Evolutionary conservation across 2,888 invertebrate genomes (phyloP), one percentile per base, ranked within the genome.

Genomic region (Linnaemya tessellans): DNA sequence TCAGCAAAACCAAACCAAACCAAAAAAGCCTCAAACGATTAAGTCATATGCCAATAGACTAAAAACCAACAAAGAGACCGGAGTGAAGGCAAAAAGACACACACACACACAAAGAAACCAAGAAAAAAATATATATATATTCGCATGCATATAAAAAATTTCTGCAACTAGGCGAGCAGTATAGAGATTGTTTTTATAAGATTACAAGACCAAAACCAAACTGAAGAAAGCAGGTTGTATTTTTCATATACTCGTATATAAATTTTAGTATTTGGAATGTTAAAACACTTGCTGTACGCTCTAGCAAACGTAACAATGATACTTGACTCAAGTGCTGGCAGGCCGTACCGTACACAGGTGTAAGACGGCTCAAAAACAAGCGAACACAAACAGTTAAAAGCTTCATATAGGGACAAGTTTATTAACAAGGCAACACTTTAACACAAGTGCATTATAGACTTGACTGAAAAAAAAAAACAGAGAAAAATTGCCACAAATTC

Each of bases 11-110:
- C 43, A 68, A 77, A 80, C 62, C 43, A 64, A 77, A 80, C 71
- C 84, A 64, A 84, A 81, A 75, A 83, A 84, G 74, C 78, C 86
- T 79, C 81, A 84, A 80, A 79, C 87, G 81, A 87, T 87, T 87
- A 86, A 87, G 87, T 87, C 86, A 87, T 87, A 86, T 80, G 82
- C 78, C 80, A 78, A 77, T 81, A 73, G 77, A 54, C 65, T 35
- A 77, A 77, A 70, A 67, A 85, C 15, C 38, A 60, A 51, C 56
- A 83, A 49, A 71, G 71, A 70, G 75, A 67, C 85, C 41, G 75
- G 49, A 81, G 81, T 49, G 51, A 41, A 60, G 71, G 35, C 65
- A 35, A 51, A 30, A 67, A 9, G 49, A 58, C 62, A 30, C 30
- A 30, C 30, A 30, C 30, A 30, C 5, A 51, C 11, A 62, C n/a